Base-by-base conservation (phyloP, 92 coral and sea anemone genomes). In the Paramuricea clavata region DNA sequence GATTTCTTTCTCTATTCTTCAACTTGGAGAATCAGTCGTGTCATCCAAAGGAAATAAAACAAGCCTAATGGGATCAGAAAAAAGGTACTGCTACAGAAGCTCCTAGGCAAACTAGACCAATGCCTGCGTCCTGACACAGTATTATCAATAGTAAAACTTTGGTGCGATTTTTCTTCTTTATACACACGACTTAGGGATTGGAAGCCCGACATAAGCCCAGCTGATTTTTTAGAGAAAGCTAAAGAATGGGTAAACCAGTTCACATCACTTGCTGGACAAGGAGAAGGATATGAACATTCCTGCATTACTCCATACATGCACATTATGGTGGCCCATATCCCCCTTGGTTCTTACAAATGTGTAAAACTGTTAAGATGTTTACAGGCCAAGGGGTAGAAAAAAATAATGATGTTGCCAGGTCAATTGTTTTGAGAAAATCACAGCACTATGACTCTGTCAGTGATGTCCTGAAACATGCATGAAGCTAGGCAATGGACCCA, bases 311-410 rank as follows among this genome's bases (percentile, higher is more conserved):
- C 89, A 0, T 89, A 89, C 49, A 86, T 81, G 86, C 93, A 86
- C 49, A 86, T 89, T 43, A 36, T 86, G 89, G 86, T 73, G 6
- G 86, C 83, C 22, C 89, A 89, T 69, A 87, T 92, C 34, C 94
- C n/a, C n/a, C 93, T 49, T 64, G 74, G 83, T 92, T 92, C 36
- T 64, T 92, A 0, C 33, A 85, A 74, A 15, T 57, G 32, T 81
- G 41, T 47, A 73, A 79, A 36, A 49, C 90, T 36, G 82, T 92
- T 0, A 92, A 92, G 57, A 49, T 80, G 33, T 92, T 91, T 62
- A 91, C 94, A 12, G 92, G 89, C 31, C 94, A 91, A 41, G 94
- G 92, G 23, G 90, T 88, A 0, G 94, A 91, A 25, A 88, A 85
- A 49, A 85, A 92, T 52, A 82, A 88, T 74, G 91, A 88, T 59